Conservation (phyloP, 2,888 invertebrate genomes). For the Yponomeuta cagnagella region DNA sequence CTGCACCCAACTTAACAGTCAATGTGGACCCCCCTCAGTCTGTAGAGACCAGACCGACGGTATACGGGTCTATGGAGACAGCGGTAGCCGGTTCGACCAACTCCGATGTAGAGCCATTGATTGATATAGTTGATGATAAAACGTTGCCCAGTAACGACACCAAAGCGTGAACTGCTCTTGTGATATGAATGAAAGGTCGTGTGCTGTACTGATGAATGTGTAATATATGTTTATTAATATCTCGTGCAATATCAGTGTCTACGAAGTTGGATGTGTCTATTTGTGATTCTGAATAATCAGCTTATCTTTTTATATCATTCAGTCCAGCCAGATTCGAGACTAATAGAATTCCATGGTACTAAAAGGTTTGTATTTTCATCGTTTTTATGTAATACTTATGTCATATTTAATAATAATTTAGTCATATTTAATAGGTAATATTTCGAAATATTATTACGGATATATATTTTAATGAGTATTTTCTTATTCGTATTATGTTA, state of each 20-base stretch:
- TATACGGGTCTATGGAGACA: constrained; percentile 59
- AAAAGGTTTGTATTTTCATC: too few relatives aligned
- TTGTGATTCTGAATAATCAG: too few relatives aligned
- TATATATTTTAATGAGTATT: neutral
- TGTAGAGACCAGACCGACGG: constrained; percentile 37
- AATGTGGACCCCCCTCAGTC: constrained; percentile 39
- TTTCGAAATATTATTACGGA: neutral
- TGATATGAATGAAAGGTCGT: neutral
- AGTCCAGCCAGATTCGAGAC: too few relatives aligned
- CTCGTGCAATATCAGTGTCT: too few relatives aligned
- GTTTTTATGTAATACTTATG: neutral
- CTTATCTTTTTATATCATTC: too few relatives aligned
- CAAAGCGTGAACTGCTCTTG: constrained; percentile 33
- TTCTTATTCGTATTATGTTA: neutral
- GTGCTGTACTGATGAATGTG: neutral
- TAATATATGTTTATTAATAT: neutral
- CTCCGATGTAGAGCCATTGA: constrained; percentile 52
- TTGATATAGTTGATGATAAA: constrained; percentile 31
- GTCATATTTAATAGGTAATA: too few relatives aligned
- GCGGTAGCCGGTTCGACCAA: constrained; percentile 37
- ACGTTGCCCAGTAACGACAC: constrained; percentile 31
- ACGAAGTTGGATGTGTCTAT: too few relatives aligned
- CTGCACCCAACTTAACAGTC: constrained; percentile 49
- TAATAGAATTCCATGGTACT: too few relatives aligned
- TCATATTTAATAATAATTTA: too few relatives aligned